Evolutionary conservation across 2,797 vertebrate genomes (phyloP).

Genomic region (Karalla daura): DNA sequence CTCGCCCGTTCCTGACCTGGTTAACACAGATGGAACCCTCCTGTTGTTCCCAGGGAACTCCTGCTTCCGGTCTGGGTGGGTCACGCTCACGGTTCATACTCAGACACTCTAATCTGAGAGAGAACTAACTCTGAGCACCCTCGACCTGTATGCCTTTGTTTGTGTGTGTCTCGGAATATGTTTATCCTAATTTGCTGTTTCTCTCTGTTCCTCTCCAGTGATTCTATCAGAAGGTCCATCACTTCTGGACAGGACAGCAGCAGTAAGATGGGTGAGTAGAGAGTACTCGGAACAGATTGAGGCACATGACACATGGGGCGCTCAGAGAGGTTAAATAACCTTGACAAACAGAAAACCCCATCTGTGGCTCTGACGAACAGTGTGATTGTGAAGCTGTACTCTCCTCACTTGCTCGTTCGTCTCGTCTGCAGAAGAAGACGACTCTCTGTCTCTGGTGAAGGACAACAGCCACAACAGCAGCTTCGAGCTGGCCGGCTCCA

Average conservation of each 20-base stretch:
- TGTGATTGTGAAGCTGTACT: no score
- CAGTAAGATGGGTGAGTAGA: slow-evolving; percentile 79
- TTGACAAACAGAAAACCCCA: no score
- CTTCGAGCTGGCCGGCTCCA: slow-evolving; percentile 94
- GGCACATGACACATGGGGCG: no score
- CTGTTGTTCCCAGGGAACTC: slow-evolving; percentile 94
- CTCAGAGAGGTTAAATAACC: no score
- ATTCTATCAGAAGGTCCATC: slow-evolving; percentile 71
- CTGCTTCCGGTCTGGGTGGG: slow-evolving; percentile 90
- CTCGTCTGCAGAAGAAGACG: slow-evolving; percentile 89
- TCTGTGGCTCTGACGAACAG: no score
- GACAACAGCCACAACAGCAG: slow-evolving; percentile 98
- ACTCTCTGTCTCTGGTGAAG: slow-evolving; percentile 87
- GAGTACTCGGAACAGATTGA: no score
- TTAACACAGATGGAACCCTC: slow-evolving; percentile 88
- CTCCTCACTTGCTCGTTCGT: background rate
- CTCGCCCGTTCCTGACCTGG: slow-evolving; percentile 74
- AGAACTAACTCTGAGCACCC: no score
- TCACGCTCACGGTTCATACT: no score
- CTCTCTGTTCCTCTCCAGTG: slow-evolving; percentile 64
- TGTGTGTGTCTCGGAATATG: no score
- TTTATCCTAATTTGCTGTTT: background rate
- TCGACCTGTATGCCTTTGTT: background rate
- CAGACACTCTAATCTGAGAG: no score
- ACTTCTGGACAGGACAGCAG: slow-evolving; percentile 71